Percentiles rank a stretch among this genome's conserved stretches.
Conservation (phyloP, 2,797 vertebrate genomes). For the Halcyon leucocephala region DNA sequence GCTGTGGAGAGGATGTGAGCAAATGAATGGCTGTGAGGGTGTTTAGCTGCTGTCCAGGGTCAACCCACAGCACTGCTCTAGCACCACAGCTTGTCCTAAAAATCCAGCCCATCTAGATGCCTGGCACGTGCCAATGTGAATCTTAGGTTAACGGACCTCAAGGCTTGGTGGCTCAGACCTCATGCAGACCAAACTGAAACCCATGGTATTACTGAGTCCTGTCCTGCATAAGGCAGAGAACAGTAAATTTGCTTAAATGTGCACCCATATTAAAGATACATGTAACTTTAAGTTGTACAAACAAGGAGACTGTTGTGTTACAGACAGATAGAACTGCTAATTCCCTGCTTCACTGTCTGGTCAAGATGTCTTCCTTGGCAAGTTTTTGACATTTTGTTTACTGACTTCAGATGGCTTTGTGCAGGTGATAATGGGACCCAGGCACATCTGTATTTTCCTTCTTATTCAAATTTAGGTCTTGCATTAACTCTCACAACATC, state of each 20-base stretch:
- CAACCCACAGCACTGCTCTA: neutral
- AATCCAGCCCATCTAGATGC: neutral
- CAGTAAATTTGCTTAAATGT: neutral
- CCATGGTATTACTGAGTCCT: neutral
- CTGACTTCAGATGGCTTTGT: neutral
- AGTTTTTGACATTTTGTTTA: neutral
- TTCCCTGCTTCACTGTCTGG: neutral
- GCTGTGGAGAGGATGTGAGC: fast-evolving
- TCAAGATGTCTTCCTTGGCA: neutral
- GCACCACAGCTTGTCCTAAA: neutral
- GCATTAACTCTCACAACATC: neutral
- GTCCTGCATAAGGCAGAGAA: neutral
- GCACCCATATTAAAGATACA: neutral
- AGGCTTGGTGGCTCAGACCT: neutral
- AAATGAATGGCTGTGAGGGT: fast-evolving
- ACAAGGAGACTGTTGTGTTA: neutral
- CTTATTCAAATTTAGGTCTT: neutral
- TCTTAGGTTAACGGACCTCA: neutral
- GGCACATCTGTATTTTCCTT: neutral
- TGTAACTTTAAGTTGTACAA: neutral
- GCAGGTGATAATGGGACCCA: neutral
- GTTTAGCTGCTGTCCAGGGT: neutral
- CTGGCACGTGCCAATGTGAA: neutral
- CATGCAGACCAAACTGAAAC: neutral
- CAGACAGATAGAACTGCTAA: neutral